Conservation (phyloP, 1,140 invertebrate genomes). For the Lethrus apterus region DNA sequence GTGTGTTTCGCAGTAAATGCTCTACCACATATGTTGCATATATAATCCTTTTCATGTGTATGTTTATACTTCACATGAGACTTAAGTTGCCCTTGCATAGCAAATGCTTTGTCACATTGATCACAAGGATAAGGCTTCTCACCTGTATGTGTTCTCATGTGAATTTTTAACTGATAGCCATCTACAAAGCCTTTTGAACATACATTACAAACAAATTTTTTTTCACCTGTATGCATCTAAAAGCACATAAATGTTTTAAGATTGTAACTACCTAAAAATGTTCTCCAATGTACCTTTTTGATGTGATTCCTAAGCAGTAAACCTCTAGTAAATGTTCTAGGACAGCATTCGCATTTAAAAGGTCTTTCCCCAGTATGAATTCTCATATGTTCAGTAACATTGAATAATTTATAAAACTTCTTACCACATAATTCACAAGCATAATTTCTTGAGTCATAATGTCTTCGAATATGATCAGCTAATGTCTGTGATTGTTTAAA, state of each 20-base stretch:
- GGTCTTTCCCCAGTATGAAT: slow-evolving; percentile 19
- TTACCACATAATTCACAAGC: slow-evolving; percentile 18
- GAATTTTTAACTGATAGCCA: slow-evolving; percentile 15
- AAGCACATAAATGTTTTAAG: slow-evolving; percentile 1
- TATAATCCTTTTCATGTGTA: slow-evolving; percentile 16
- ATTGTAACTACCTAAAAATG: too few relatives aligned
- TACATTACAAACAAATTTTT: slow-evolving; percentile 6
- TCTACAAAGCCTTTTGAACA: slow-evolving; percentile 16
- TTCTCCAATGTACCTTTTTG: slow-evolving; percentile 8
- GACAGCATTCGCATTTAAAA: slow-evolving; percentile 16
- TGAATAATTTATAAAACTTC: slow-evolving; percentile 15
- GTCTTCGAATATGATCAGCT: slow-evolving; percentile 15
- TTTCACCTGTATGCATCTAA: slow-evolving; percentile 10
- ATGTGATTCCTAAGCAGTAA: slow-evolving; percentile 15
- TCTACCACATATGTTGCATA: slow-evolving; percentile 7
- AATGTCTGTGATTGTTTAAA: slow-evolving; percentile 14
- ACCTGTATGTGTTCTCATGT: slow-evolving; percentile 17
- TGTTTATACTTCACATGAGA: slow-evolving; percentile 19
- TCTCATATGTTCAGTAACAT: slow-evolving; percentile 16
- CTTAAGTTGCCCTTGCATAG: slow-evolving; percentile 14
- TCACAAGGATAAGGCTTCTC: slow-evolving; percentile 16
- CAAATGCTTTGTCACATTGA: slow-evolving; percentile 14
- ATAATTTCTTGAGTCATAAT: slow-evolving; percentile 14
- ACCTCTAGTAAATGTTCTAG: slow-evolving; percentile 12
- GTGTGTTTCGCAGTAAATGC: slow-evolving; percentile 15